Evolutionary conservation across 2,888 invertebrate genomes (phyloP), one percentile per base, ranked within the genome.

Genomic region (Sphaerophoria taeniata): DNA sequence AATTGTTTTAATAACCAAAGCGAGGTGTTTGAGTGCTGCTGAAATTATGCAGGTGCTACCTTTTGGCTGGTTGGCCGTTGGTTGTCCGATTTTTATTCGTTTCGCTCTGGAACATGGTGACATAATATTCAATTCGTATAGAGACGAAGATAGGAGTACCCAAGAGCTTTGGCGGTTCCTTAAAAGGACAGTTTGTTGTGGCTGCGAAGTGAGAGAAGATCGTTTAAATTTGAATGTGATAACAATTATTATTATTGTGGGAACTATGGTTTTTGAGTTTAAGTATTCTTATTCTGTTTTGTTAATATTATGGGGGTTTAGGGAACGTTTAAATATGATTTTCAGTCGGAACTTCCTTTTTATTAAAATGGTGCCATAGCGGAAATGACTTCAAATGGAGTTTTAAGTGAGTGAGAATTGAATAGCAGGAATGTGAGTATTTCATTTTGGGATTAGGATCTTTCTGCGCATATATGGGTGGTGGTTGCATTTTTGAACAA

Each of bases 1-100:
- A 85, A 85, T 85, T 85, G 76, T 77, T 85, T 85, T 77, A 81
- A 85, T 77, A 81, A 74, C 73, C 76, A 76, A 76, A 70, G 81
- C 69, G 76, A 85, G 77, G 85, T 85, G 85, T 85, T 76, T 81
- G 85, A 53, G 76, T 73, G 81, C 61, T 73, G 81, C 61, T 77
- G 85, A 81, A 85, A 81, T 81, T 76, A 81, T 85, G 81, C 85
- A 85, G 85, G 85, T 85, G 85, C 76, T 43, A 67, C 58, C 49
- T 60, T 31, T 79, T 58, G 51, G 49, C n/a, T 55, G 43, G 0
- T 12, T 43, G 39, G 16, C 3, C 6, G n/a, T 14, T 7, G 14
- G 51, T 36, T 51, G 51, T 67, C 49, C 47, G 36, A 53, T 67
- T 67, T 14, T 33, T 11, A 6, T 43, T 9, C 9, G 14, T 53